Percentiles rank a stretch among this genome's conserved stretches.
These are phyloP conservation scores for Spheniscus humboldti DNA, from an alignment of 2,797 vertebrate genomes.

Conservation along the genomic window DNA sequence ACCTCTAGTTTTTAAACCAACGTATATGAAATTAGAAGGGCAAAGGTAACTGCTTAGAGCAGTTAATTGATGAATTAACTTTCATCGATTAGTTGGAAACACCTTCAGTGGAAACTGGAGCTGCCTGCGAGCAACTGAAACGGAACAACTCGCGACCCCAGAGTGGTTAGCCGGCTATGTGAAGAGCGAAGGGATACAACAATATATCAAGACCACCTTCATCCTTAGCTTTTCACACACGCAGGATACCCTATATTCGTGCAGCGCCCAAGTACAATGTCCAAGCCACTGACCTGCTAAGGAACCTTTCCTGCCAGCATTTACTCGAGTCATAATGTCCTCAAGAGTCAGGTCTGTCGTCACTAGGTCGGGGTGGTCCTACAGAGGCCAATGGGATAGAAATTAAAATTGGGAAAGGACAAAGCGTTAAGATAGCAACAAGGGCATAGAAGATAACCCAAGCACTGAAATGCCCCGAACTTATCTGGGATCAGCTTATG, in stretches of 20 bases:
- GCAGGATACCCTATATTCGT: neutral
- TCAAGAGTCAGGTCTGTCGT: slow-evolving; percentile 88
- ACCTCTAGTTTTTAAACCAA: neutral
- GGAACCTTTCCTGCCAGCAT: slow-evolving; percentile 89
- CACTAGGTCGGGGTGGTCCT: slow-evolving; percentile 95
- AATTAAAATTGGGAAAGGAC: neutral
- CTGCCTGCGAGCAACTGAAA: neutral
- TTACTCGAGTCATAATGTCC: slow-evolving; percentile 91
- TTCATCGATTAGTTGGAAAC: neutral
- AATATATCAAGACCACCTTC: neutral
- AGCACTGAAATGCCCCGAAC: neutral
- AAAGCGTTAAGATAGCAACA: neutral
- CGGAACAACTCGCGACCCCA: neutral
- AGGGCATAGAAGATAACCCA: neutral
- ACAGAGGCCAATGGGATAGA: neutral
- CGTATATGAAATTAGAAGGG: neutral
- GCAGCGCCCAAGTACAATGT: fast-evolving
- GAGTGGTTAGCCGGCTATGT: neutral
- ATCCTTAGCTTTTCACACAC: neutral
- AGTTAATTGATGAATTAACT: neutral
- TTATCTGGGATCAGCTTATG: neutral
- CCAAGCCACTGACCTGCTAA: slow-evolving; percentile 78
- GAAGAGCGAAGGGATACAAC: neutral
- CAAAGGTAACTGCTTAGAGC: neutral
- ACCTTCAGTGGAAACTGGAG: neutral